Conservation (phyloP, 2,888 invertebrate species). For the Tachina grossa region DNA sequence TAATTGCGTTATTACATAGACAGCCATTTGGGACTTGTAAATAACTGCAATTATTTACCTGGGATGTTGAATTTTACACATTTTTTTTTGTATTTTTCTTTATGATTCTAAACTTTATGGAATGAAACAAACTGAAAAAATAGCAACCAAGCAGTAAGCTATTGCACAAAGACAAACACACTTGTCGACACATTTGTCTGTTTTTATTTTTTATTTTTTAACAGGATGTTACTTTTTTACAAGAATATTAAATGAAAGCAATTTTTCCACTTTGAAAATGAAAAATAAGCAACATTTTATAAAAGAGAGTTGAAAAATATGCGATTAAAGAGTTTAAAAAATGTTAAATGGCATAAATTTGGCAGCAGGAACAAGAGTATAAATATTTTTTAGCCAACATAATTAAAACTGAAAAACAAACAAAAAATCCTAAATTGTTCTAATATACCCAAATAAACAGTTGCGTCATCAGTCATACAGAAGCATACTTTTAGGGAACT, state of each 20-base stretch:
- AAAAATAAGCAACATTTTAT: constrained; percentile 16
- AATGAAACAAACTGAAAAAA: constrained; percentile 38
- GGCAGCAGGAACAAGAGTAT: neutral
- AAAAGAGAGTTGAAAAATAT: neutral
- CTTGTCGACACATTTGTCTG: constrained; percentile 53
- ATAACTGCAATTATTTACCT: constrained; percentile 76
- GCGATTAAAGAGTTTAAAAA: constrained; percentile 7
- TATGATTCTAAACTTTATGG: constrained; percentile 33
- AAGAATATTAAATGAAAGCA: constrained; percentile 27
- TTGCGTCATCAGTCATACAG: too few relatives aligned
- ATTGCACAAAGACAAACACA: constrained; percentile 27
- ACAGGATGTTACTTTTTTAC: constrained; percentile 37
- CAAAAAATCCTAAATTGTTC: neutral
- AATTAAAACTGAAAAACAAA: too few relatives aligned
- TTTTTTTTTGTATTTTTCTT: constrained; percentile 46
- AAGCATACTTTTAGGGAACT: too few relatives aligned
- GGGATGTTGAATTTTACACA: constrained; percentile 64
- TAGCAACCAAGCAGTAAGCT: constrained; percentile 18
- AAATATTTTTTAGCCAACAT: too few relatives aligned
- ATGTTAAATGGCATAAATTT: constrained; percentile 35
- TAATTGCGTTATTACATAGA: constrained; percentile 77
- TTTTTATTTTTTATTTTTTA: constrained; percentile 26
- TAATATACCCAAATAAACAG: too few relatives aligned
- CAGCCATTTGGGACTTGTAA: constrained; percentile 72
- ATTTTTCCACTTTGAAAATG: neutral